phyloP scores from a whole-genome alignment of 2,888 invertebrate species.

The Himalopsyche tibetana region DNA sequence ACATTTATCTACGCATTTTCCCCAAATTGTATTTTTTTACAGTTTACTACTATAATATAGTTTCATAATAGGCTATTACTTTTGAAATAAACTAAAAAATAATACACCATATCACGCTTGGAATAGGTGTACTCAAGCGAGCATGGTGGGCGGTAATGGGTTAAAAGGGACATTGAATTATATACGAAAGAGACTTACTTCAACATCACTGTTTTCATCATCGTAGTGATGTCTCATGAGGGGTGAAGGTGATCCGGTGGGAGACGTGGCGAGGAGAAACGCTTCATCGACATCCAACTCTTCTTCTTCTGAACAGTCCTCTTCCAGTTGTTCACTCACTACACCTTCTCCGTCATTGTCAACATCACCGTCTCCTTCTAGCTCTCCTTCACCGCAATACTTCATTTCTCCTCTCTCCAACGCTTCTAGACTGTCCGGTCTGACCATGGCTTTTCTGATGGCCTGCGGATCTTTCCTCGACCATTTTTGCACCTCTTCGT shows the following conservation, averaged over 20 bases:
- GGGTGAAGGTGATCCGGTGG: conserved; percentile 67
- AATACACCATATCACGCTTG: no score
- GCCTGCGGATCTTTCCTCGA: conserved; percentile 95
- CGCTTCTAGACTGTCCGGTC: conserved; percentile 90
- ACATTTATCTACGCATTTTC: no score
- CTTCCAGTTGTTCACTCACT: conserved; percentile 73
- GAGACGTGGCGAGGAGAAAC: conserved; percentile 72
- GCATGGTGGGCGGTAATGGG: no score
- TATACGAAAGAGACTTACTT: conserved; percentile 69
- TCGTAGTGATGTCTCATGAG: conserved; percentile 69
- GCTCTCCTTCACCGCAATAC: conserved; percentile 78
- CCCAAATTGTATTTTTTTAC: no score
- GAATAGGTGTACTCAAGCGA: no score
- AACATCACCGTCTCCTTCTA: conserved; percentile 71
- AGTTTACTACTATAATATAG: no score
- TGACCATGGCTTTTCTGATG: conserved; percentile 95
- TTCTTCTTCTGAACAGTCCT: conserved; percentile 75
- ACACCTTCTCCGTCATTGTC: conserved; percentile 78
- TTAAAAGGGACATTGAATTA: neutral
- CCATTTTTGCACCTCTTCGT: conserved; percentile 98
- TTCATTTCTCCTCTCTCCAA: conserved; percentile 93
- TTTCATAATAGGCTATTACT: no score
- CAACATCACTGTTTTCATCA: conserved; percentile 74
- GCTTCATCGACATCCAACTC: conserved; percentile 75
- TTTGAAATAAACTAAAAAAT: no score